Evolutionary conservation across 2,888 invertebrate genomes (phyloP).

Genomic region (Pseudoips prasinana): DNA sequence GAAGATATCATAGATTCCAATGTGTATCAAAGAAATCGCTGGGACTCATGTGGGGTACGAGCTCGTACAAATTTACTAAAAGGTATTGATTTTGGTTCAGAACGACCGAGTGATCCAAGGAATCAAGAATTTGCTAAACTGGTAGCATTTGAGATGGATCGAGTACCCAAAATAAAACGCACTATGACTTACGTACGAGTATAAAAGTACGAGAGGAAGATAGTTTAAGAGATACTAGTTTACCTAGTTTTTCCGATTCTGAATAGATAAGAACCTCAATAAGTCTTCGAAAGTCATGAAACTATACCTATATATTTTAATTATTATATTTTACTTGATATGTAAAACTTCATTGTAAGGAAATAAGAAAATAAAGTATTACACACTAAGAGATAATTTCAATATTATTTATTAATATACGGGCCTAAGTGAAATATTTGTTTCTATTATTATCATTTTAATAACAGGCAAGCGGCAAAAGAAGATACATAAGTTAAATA

Average conservation of each 20-base stretch:
- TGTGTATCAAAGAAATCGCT: conserved; percentile 2
- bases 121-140: conserved; percentile 5
- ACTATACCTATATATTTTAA: no score
- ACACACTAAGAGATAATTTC: no score
- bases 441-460: no score
- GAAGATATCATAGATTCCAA: conserved; percentile 1
- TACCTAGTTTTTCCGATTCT: conserved; percentile 8
- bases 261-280: no score
- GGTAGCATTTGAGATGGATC: conserved; percentile 5
- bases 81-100: conserved; percentile 1
- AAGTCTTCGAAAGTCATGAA: no score
- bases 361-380: no score
- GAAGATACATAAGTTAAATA: no score
- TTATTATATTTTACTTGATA: no score
- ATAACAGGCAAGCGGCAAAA: no score
- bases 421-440: no score
- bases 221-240: conserved; percentile 6
- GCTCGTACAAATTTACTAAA: conserved; percentile 2
- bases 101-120: conserved; percentile 3
- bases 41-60: conserved; percentile 2
- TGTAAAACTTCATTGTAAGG: no score
- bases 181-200: conserved; percentile 6
- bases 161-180: neutral
- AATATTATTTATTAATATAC: no score
- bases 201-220: conserved; percentile 8